phyloP scores from a whole-genome alignment of 2,113 vertebrate species.

The Nothobranchius kuhntae region DNA sequence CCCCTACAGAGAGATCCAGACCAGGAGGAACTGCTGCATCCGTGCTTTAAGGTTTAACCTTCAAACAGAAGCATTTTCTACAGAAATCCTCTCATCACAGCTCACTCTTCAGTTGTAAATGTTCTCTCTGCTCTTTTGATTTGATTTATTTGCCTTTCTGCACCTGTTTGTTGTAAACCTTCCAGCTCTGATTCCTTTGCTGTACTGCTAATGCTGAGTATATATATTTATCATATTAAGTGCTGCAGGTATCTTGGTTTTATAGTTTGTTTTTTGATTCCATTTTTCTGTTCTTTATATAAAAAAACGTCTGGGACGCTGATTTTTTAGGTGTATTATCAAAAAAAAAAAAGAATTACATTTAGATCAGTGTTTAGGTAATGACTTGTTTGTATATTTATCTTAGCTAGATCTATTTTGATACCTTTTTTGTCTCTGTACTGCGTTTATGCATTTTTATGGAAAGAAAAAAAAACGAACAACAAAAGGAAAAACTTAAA shows the following conservation, averaged over 20 bases:
- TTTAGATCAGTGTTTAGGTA: slow-evolving; percentile 86
- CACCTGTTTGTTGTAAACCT: slow-evolving; percentile 83
- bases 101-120: slow-evolving; percentile 80
- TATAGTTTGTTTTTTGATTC: slow-evolving; percentile 66
- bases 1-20: slow-evolving; percentile 63
- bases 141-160: slow-evolving; percentile 32
- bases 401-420: slow-evolving; percentile 90
- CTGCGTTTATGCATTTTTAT: slow-evolving; percentile 86
- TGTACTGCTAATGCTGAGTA: slow-evolving; percentile 84
- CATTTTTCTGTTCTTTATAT: slow-evolving; percentile 76
- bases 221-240: slow-evolving; percentile 86
- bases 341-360: slow-evolving; percentile 74
- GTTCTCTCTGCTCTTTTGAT: slow-evolving; percentile 73
- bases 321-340: slow-evolving; percentile 83
- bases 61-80: slow-evolving; percentile 81
- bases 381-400: slow-evolving; percentile 88
- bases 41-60: slow-evolving; percentile 82
- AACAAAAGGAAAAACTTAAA: slow-evolving; percentile 79
- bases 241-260: slow-evolving; percentile 83
- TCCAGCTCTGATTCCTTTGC: slow-evolving; percentile 81
- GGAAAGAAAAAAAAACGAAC: slow-evolving; percentile 80
- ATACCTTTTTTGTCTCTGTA: slow-evolving; percentile 87
- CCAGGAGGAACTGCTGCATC: slow-evolving; percentile 79
- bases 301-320: slow-evolving; percentile 80
- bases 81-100: slow-evolving; percentile 72